These are phyloP conservation scores for Struthio camelus DNA, from an alignment of 2,113 vertebrate genomes.

Conservation along the genomic window DNA sequence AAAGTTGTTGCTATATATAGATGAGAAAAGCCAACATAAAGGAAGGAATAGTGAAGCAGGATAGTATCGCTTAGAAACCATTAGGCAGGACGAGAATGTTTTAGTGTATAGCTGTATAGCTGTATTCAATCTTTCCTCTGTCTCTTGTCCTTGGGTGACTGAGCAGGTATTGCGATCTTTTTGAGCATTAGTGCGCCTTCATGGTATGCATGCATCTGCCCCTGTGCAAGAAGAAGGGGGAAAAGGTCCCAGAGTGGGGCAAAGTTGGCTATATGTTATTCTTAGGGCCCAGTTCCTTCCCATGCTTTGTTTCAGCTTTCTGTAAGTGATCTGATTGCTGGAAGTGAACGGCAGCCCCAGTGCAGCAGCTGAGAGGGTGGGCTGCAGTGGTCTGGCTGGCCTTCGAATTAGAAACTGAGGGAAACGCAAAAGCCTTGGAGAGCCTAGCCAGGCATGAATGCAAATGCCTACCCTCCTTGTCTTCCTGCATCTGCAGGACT, in stretches of 20 bases:
- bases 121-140: not conserved
- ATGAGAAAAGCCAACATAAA: not conserved
- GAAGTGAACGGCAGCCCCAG: not conserved
- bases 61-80: not conserved
- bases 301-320: not conserved
- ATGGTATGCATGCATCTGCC: too few relatives aligned
- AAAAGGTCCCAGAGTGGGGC: too few relatives aligned
- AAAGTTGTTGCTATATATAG: not conserved
- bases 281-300: not conserved
- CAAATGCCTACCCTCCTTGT: not conserved
- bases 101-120: not conserved
- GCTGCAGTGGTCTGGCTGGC: not conserved
- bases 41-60: too few relatives aligned
- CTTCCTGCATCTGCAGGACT: not conserved
- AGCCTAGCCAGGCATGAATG: not conserved
- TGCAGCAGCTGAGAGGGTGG: not conserved
- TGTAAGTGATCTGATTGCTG: not conserved
- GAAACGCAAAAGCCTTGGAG: not conserved
- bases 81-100: not conserved
- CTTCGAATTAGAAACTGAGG: not conserved
- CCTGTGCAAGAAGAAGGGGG: not conserved
- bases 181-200: not conserved
- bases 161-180: not conserved
- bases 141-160: not conserved
- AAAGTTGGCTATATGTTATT: not conserved